Base-by-base conservation (phyloP, 2,888 invertebrate genomes). In the Hedychridium roseum region DNA sequence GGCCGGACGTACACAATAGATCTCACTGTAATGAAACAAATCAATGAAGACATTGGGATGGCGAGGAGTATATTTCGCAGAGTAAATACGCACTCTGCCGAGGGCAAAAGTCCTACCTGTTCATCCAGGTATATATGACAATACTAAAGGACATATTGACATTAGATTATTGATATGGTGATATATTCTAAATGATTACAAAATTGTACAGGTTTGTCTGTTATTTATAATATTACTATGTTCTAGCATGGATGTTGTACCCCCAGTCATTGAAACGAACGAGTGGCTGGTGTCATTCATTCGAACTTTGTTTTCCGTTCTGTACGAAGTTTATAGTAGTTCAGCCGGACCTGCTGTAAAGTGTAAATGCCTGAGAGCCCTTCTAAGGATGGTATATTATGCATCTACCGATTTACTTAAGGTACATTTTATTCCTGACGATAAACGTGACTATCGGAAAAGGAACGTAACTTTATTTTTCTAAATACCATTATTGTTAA, bases 311-410 rank as follows among this genome's bases (percentile, higher is more conserved):
- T 95, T 98, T 80, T 91, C 92, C 31, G 94, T 98, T 17, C 83
- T 99, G 34, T 97, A 97, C 80, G 97, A 99, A 82, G 97, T 99
- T 43, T 99, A 99, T 82, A 96, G 94, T 79, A 95, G 94, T 67
- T 97, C 97, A 53, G 97, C 98, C 43, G 98, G 98, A 5, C 97
- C 98, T 18, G 93, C 97, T 51, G 96, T 99, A 18, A 89, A 97
- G 66, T 96, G 96, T 81, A 97, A 97, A 81, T 97, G 97, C 74
- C 86, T 99, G 52, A 90, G 96, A 72, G 97, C 98, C 3, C 86
- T 99, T 51, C 84, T 99, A 43, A 87, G 98, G 53, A 97, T 98
- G 90, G 93, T 98, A 2, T 97, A 92, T 82, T 97, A 96, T 79
- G 94, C 95, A 6, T 90, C 89, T 59, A 88, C 94, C 1, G 88